Base-by-base conservation (phyloP, 2,113 vertebrate species). In the human region DNA sequence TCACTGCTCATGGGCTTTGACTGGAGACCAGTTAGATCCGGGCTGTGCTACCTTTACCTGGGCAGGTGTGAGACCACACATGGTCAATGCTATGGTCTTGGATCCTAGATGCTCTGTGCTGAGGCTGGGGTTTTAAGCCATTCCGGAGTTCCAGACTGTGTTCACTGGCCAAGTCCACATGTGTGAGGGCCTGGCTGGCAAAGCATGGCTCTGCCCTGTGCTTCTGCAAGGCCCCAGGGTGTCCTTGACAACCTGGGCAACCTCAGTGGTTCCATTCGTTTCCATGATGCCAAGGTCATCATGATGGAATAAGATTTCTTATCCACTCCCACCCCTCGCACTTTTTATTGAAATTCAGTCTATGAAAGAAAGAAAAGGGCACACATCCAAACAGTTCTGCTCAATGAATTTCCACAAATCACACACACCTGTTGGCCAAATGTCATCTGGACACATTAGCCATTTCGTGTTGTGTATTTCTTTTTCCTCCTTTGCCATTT, bases 81-180 rank as follows among this genome's bases (percentile, higher is more conserved):
- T 8, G 8, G 27, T 75, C 66, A 81, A 1, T 2, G 48, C 2
- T 4, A 1, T 1, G 3, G 18, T 10, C 45, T 5, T 35, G 38
- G 22, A 18, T 8, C 50, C 70, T 27, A 6, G 40, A 70, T 1
- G 1, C 30, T 38, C 43, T 88, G 57, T 20, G 82, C 73, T 52
- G 17, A 68, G 22, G 30, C 32, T 52, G 66, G 10, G n/a, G 8
- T 38, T 83, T 43, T 55, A 10, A 35, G 43, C 23, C 27, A 17
- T 50, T 79, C 68, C 27, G 22, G 59, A 79, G 27, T 61, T 18
- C 0, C 0, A 8, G 32, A 43, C 22, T 68, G 8, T 25, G 55
- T 38, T 80, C 79, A 50, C 25, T 68, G 84, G 48, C 43, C 40
- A 52, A 32, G 35, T 48, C 61, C 13, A 40, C 3, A 3, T 0